phyloP scores from a whole-genome alignment of 2,113 vertebrate species.

The Nibea coibor region DNA sequence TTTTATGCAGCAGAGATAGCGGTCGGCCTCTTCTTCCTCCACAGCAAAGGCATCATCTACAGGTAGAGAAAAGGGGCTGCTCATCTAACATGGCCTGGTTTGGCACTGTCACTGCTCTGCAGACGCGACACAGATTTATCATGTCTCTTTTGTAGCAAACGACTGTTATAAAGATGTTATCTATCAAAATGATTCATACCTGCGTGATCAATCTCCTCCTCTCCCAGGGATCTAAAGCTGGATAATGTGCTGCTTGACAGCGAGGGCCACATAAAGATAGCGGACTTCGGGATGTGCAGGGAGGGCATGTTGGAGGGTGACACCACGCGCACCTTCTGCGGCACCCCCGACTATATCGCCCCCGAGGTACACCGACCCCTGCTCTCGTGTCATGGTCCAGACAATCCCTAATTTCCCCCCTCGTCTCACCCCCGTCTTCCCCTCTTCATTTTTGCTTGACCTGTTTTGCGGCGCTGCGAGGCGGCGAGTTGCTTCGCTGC shows the following conservation, averaged over 20 bases:
- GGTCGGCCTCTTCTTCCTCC: conserved; percentile 93
- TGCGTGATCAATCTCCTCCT: conserved; percentile 44
- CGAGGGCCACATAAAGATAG: conserved; percentile 93
- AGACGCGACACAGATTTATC: conserved; percentile 60
- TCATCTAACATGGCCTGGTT: conserved; percentile 36
- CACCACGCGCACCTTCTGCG: conserved; percentile 91
- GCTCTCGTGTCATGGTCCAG: conserved; percentile 7
- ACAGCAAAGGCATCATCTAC: conserved; percentile 93
- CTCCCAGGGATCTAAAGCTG: conserved; percentile 90
- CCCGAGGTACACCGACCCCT: conserved; percentile 85
- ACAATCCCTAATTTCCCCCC: conserved; percentile 16
- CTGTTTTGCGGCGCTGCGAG: conserved; percentile 31
- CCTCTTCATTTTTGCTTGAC: conserved; percentile 49
- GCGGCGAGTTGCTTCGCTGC: conserved; percentile 3
- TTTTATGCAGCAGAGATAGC: conserved; percentile 93
- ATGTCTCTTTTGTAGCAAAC: conserved; percentile 59
- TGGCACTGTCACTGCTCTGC: conserved; percentile 3
- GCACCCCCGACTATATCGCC: conserved; percentile 93
- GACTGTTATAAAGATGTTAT: conserved; percentile 64
- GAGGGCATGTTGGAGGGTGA: conserved; percentile 89
- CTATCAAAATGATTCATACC: conserved; percentile 65
- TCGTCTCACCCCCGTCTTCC: conserved; percentile 29
- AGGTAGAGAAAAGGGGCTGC: conserved; percentile 79
- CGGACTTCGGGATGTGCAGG: conserved; percentile 94
- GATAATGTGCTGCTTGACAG: conserved; percentile 93